Conservation (phyloP, 2,888 invertebrate species). For the Eledona agricola region DNA sequence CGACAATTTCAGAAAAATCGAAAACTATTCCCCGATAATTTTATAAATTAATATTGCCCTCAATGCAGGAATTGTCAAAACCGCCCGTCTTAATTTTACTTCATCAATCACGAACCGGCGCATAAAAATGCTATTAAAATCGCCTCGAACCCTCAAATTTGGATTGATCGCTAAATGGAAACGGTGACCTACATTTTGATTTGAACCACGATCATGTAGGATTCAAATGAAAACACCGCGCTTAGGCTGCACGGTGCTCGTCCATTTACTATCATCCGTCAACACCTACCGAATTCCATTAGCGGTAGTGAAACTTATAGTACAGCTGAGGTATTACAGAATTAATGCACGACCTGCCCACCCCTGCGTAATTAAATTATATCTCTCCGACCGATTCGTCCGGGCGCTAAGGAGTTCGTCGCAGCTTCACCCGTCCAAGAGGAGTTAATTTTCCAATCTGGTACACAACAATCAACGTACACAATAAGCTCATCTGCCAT, state of each 20-base stretch:
- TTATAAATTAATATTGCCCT: no score
- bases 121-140: not conserved
- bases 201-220: constrained; percentile 6
- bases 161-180: constrained; percentile 6
- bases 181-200: constrained; percentile 1
- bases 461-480: constrained; percentile 58
- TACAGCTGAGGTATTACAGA: constrained; percentile 35
- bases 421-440: constrained; percentile 37
- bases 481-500: constrained; percentile 56
- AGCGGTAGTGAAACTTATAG: constrained; percentile 36
- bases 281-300: constrained; percentile 40
- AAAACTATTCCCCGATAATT: no score
- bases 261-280: constrained; percentile 39
- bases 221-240: constrained; percentile 32
- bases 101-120: not conserved
- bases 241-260: constrained; percentile 25
- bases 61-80: no score
- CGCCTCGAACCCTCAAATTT: constrained; percentile 1
- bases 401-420: constrained; percentile 37
- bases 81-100: no score
- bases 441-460: constrained; percentile 60
- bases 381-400: constrained; percentile 24
- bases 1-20: no score
- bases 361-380: constrained; percentile 35
- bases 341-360: constrained; percentile 40